A percentile compares a stretch with the other conserved stretches of the same genome.
phyloP scores from a whole-genome alignment of 2,797 vertebrate species.

The Neoniphon sammara region DNA sequence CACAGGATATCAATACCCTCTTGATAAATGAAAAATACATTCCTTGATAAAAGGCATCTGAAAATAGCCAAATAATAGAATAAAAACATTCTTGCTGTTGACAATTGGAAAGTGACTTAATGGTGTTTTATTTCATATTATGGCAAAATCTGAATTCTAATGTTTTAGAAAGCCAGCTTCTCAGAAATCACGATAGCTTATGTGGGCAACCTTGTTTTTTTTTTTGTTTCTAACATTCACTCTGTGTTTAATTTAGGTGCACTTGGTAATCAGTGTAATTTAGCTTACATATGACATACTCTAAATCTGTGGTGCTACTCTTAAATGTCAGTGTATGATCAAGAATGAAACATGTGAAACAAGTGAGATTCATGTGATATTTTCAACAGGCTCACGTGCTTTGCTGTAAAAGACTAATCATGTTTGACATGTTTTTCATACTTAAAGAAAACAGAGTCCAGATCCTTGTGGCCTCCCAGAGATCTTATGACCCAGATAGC shows the following conservation, averaged over 20 bases:
- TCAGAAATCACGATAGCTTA: constrained; percentile 20
- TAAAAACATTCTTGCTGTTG: constrained; percentile 14
- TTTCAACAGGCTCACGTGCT: constrained; percentile 38
- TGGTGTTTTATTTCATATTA: constrained; percentile 1
- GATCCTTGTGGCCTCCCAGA: constrained; percentile 37
- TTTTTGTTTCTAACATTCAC: constrained; percentile 36
- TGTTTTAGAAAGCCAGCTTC: constrained; percentile 37
- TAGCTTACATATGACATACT: neutral
- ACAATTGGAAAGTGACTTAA: neutral
- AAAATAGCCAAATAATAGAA: constrained; percentile 32
- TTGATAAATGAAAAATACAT: constrained; percentile 28
- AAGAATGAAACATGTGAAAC: constrained; percentile 13
- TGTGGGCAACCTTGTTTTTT: constrained; percentile 22
- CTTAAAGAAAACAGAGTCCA: constrained; percentile 48
- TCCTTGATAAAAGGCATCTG: constrained; percentile 32
- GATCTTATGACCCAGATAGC: constrained; percentile 61
- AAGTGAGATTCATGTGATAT: constrained; percentile 28
- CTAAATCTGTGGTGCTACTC: constrained; percentile 15
- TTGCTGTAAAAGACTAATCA: constrained; percentile 42
- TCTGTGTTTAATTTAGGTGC: constrained; percentile 15
- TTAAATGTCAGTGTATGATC: constrained; percentile 20
- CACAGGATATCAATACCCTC: constrained; percentile 34
- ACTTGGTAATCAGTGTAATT: constrained; percentile 23
- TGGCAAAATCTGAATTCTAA: constrained; percentile 22
- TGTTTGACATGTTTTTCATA: constrained; percentile 63